These are phyloP conservation scores for Chiroxiphia lanceolata DNA, from an alignment of 2,797 vertebrate species.

Conservation along the genomic window DNA sequence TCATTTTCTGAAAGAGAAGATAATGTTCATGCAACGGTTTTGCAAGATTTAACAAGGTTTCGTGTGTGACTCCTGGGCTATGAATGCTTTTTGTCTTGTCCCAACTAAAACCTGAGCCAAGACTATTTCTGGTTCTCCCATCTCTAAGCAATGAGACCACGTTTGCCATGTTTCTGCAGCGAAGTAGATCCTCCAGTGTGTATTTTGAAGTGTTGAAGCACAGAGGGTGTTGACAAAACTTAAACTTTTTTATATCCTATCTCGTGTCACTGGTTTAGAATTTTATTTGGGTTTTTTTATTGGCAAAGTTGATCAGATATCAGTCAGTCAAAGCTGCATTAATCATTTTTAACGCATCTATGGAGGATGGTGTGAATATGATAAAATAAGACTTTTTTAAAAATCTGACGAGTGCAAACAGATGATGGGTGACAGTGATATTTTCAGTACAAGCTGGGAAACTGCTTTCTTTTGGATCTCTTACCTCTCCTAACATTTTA, in stretches of 20 bases:
- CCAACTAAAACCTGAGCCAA: neutral
- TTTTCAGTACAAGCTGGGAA: constrained; percentile 81
- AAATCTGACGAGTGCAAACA: constrained; percentile 80
- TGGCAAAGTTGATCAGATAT: constrained; percentile 73
- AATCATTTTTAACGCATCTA: constrained; percentile 77
- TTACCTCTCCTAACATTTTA: constrained; percentile 76
- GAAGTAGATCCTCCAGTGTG: neutral
- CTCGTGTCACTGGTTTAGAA: constrained; percentile 41
- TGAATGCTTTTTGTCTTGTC: constrained; percentile 16
- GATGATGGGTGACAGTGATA: constrained; percentile 83
- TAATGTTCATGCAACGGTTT: neutral
- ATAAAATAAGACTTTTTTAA: constrained; percentile 74
- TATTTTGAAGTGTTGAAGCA: constrained; percentile 36
- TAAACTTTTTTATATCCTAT: constrained; percentile 48
- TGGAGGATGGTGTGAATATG: constrained; percentile 79
- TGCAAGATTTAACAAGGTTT: neutral
- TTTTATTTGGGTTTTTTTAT: constrained; percentile 51
- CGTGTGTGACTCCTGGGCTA: neutral
- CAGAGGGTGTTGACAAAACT: constrained; percentile 45
- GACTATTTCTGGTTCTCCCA: constrained; percentile 32
- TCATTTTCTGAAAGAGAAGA: neutral
- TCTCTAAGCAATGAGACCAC: neutral
- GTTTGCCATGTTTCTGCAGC: neutral
- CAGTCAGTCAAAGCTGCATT: constrained; percentile 74
- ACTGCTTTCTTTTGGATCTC: constrained; percentile 79